Conservation (phyloP, 2,888 invertebrate species). For the Campoplex nolae region DNA sequence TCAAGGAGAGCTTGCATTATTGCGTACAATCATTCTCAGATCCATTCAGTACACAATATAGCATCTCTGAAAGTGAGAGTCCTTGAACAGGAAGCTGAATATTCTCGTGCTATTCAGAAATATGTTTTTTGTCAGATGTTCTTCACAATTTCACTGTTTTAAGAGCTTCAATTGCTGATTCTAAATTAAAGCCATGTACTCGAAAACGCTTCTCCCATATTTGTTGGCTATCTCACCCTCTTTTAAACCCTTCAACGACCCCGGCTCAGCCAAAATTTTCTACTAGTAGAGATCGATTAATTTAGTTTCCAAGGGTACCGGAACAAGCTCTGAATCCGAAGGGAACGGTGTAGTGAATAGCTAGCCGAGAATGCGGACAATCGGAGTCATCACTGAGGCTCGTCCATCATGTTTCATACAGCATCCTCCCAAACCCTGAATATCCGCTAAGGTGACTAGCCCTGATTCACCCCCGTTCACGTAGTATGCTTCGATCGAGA, state of each 20-base stretch:
- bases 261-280: conserved; percentile 1
- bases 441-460: conserved; percentile 1
- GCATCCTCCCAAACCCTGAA: conserved; percentile 1
- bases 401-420: conserved; percentile 21
- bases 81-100: too few relatives aligned
- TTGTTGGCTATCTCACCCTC: not conserved
- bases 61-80: too few relatives aligned
- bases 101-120: not conserved
- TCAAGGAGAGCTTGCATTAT: not conserved
- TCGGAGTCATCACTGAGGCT: not conserved
- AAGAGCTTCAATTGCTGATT: not conserved
- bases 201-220: not conserved
- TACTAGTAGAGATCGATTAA: not conserved
- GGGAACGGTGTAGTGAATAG: conserved; percentile 5
- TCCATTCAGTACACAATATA: too few relatives aligned
- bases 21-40: not conserved
- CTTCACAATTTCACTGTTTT: too few relatives aligned
- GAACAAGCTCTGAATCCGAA: not conserved
- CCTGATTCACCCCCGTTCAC: not conserved
- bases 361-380: not conserved
- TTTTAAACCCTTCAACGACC: not conserved
- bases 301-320: not conserved
- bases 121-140: not conserved
- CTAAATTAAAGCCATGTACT: not conserved
- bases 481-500: conserved; percentile 15